A percentile compares a stretch with the other conserved stretches of the same genome.
Evolutionary conservation across 2,888 invertebrate genomes (phyloP).

Genomic region (Sycophila texana): DNA sequence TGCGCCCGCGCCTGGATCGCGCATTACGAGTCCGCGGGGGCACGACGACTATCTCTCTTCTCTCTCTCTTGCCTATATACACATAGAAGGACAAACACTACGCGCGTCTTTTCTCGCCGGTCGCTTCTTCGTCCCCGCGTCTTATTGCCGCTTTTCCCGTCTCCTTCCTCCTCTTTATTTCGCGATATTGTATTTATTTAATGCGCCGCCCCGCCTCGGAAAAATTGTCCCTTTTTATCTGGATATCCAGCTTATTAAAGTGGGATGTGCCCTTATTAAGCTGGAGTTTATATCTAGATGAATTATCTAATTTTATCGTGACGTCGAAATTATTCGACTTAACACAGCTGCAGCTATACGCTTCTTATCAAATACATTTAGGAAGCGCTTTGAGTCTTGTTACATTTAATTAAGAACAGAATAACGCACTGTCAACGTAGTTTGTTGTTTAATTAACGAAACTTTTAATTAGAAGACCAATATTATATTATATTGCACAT

Average conservation of each 20-base stretch:
- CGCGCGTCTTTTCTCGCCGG: neutral
- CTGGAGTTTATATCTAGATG: constrained; percentile 18
- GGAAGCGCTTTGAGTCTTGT: too few species aligned
- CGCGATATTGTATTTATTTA: constrained; percentile 39
- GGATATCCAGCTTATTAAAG: constrained; percentile 22
- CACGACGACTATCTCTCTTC: neutral
- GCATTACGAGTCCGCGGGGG: constrained; percentile 42
- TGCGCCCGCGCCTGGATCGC: neutral
- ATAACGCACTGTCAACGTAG: too few species aligned
- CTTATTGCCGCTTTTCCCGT: neutral
- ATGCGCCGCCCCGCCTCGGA: neutral
- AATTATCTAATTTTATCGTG: constrained; percentile 23
- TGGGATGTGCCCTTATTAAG: constrained; percentile 16
- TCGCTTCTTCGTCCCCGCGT: neutral
- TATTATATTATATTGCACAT: too few species aligned
- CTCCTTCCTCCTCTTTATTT: constrained; percentile 25
- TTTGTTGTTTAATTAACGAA: too few species aligned
- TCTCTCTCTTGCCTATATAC: neutral
- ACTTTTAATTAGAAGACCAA: too few species aligned
- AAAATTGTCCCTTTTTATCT: constrained; percentile 36
- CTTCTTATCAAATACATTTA: too few species aligned
- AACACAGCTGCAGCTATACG: neutral
- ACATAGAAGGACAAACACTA: neutral
- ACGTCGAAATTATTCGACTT: too few species aligned
- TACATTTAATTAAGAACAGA: too few species aligned